Percentiles rank a stretch among this genome's conserved stretches.
Evolutionary conservation across 2,797 vertebrate genomes (phyloP).

Genomic region (Sorex maritimensis): DNA sequence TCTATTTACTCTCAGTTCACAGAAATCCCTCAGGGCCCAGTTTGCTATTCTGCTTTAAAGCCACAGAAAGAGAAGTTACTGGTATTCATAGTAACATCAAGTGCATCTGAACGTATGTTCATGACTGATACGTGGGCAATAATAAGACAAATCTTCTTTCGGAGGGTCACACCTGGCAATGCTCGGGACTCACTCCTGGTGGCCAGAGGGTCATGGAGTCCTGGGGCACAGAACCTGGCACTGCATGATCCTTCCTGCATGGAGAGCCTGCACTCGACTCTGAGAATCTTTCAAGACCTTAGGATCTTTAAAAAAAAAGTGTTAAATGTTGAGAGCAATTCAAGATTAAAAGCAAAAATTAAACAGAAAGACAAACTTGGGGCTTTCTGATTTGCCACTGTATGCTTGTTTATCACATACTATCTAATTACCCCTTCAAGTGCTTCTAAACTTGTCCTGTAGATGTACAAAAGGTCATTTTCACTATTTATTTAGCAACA

Average conservation of each 20-base stretch:
- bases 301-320: no score
- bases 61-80: not conserved
- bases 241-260: no score
- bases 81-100: not conserved
- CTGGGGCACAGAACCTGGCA: no score
- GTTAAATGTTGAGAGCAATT: not conserved
- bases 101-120: not conserved
- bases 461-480: not conserved
- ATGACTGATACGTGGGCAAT: not conserved
- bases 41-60: not conserved
- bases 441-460: not conserved
- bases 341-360: not conserved
- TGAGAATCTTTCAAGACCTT: no score
- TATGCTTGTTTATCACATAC: no score
- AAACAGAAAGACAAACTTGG: no score
- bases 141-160: not conserved
- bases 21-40: not conserved
- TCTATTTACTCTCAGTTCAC: not conserved
- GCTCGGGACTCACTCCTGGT: no score
- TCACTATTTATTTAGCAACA: constrained; percentile 11
- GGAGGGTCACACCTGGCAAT: no score
- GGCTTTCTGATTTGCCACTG: not conserved
- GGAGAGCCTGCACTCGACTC: no score
- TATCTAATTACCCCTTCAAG: no score
- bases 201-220: no score